Percentiles rank a stretch among this genome's conserved stretches.
Conservation (phyloP, 2,888 invertebrate species). For the Lasioglossum malachurum region DNA sequence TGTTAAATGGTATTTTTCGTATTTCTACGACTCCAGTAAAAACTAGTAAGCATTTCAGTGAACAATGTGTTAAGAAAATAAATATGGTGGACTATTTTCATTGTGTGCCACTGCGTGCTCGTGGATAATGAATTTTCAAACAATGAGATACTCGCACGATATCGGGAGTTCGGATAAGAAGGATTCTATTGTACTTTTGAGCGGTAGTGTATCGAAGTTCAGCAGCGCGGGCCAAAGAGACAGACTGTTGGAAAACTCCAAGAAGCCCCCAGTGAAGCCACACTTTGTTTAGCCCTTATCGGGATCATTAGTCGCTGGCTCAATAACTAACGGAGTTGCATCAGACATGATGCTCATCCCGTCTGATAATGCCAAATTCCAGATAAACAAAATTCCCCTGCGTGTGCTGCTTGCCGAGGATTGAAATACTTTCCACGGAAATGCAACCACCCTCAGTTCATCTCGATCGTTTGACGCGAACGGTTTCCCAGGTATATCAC, state of each 20-base stretch:
- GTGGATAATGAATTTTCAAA: neutral
- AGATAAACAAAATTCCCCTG: slow-evolving; percentile 78
- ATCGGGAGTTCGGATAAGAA: neutral
- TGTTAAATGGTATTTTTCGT: neutral
- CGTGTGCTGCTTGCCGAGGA: slow-evolving; percentile 66
- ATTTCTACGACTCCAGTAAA: neutral
- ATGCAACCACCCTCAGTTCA: slow-evolving; percentile 62
- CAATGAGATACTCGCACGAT: neutral
- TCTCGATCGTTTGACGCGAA: slow-evolving; percentile 56
- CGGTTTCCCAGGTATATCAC: neutral
- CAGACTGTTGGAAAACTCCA: slow-evolving; percentile 72
- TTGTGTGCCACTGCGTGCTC: neutral
- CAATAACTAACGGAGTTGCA: slow-evolving; percentile 80
- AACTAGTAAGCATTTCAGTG: neutral
- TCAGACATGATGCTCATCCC: slow-evolving; percentile 83
- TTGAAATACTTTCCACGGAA: slow-evolving; percentile 75
- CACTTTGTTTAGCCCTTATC: slow-evolving; percentile 79
- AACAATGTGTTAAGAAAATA: neutral
- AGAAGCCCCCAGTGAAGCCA: slow-evolving; percentile 72
- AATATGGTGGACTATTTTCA: neutral
- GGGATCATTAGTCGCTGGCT: slow-evolving; percentile 76
- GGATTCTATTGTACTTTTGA: slow-evolving; percentile 7
- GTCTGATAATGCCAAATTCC: slow-evolving; percentile 74
- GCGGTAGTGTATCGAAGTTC: neutral
- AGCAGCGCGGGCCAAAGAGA: neutral